Base-by-base conservation (phyloP, 2,888 invertebrate genomes). In the Altica lythri region DNA sequence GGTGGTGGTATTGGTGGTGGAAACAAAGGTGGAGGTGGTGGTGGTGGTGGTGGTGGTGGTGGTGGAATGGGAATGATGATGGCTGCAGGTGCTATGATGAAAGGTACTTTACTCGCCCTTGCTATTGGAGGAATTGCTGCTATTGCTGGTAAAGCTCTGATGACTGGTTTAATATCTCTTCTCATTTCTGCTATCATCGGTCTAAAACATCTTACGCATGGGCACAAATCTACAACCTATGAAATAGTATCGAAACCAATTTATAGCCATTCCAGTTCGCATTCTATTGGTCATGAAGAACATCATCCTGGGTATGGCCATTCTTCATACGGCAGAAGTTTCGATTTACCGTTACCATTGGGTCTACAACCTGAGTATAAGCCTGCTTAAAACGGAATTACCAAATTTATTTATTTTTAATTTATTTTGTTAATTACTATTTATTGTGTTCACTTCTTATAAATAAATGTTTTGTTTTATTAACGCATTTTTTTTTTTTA, bases 231-330 rank as follows among this genome's bases (percentile, higher is more conserved):
- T 64, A 89, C 90, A 5, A 90, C 90, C 0, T 92, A 92, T 70
- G 91, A 92, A 76, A 89, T 92, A 56, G 86, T 92, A 4, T 86
- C 90, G 32, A 91, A 91, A 64, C 91, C 91, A 0, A 79, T 91
- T 0, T 90, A 90, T 72, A 83, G 85, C 1, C 86, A 86, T 67
- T 80, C 85, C 2, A 85, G 86, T 66, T 83, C 85, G 0, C 86
- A 88, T 68, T 81, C 81, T 37, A 75, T 79, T 2, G 86, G 86
- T 53, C 86, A 88, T 54, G 86, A 86, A 56, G 85, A 86, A 53
- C 70, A 72, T 53, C 82, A 82, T 58, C 83, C 83, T 9, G 64
- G 68, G 19, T 70, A 72, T 56, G 74, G 73, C 6, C 77, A 79
- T 1, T 82, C 84, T 13, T 82, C 81, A 5, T 81, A 80, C 73